Percentiles rank a stretch among this genome's conserved stretches.
Conservation (phyloP, 2,113 vertebrate genomes). For the Acrocephalus kingi region DNA sequence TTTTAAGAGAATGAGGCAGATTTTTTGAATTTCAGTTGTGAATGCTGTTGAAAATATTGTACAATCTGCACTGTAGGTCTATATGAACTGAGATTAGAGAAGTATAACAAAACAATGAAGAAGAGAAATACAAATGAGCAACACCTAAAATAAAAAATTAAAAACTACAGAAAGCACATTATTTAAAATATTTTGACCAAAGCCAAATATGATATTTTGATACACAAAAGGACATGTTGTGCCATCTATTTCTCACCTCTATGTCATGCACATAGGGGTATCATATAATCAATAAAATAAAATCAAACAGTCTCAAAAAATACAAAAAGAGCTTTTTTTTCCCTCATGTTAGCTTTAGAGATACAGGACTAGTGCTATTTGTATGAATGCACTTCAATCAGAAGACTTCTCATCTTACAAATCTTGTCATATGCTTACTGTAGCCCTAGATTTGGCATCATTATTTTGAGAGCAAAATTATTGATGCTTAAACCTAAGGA, state of each 20-base stretch:
- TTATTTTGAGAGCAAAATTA: neutral
- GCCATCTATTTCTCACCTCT: neutral
- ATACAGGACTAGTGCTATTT: neutral
- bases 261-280: rapidly evolving
- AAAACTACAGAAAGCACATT: neutral
- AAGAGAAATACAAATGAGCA: neutral
- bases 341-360: neutral
- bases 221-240: neutral
- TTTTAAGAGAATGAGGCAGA: neutral
- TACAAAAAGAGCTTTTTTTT: neutral
- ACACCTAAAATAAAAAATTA: neutral
- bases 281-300: neutral
- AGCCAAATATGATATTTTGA: neutral
- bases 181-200: neutral
- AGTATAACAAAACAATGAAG: neutral
- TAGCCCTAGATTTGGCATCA: neutral
- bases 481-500: neutral
- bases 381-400: neutral
- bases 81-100: neutral
- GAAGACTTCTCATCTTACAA: neutral
- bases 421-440: neutral
- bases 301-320: neutral
- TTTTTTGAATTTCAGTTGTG: neutral
- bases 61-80: neutral
- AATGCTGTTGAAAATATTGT: neutral